Evolutionary conservation across 2,113 vertebrate genomes (phyloP).

Genomic region (Trachemys scripta): DNA sequence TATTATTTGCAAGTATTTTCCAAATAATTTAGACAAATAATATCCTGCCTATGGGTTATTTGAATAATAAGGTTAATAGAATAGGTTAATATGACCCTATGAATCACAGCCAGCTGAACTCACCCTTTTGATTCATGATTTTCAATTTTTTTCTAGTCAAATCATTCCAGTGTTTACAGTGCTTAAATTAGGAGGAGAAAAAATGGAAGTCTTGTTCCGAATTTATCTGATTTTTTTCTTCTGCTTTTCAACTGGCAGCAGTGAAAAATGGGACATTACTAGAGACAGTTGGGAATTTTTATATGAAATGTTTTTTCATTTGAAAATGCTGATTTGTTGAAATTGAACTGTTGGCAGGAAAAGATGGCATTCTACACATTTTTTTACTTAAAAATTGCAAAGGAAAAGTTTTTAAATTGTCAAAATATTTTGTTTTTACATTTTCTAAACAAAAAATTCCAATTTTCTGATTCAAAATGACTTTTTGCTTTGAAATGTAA

Average conservation of each 20-base stretch:
- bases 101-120: constrained; percentile 45
- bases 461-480: neutral
- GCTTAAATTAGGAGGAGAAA: constrained; percentile 67
- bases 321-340: neutral
- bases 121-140: constrained; percentile 73
- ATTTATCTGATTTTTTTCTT: neutral
- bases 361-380: neutral
- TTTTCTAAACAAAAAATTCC: neutral
- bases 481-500: neutral
- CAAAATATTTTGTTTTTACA: neutral
- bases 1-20: neutral
- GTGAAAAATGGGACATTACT: constrained; percentile 52
- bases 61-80: neutral
- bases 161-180: constrained; percentile 43
- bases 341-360: constrained; percentile 4
- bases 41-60: neutral
- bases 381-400: neutral
- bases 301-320: constrained; percentile 15
- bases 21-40: neutral
- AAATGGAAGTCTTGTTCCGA: constrained; percentile 27
- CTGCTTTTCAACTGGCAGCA: constrained; percentile 62
- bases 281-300: neutral
- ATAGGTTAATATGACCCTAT: neutral
- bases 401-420: neutral
- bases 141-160: constrained; percentile 59